Percentiles rank a stretch among this genome's conserved stretches.
Evolutionary conservation across 2,113 vertebrate species (phyloP).

Genomic region (Pongo abelii): DNA sequence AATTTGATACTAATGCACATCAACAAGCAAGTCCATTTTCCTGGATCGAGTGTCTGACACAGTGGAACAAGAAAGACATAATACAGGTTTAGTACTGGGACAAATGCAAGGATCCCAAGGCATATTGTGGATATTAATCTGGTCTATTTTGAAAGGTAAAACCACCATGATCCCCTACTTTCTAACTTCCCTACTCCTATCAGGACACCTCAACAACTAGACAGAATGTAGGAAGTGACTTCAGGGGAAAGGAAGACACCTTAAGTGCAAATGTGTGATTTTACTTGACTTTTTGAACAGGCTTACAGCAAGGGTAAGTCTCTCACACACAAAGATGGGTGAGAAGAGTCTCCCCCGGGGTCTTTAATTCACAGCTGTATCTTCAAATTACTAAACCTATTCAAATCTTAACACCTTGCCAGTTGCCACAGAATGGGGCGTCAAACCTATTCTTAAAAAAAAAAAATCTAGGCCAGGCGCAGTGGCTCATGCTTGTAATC

Average conservation of each 20-base stretch:
- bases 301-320: not conserved
- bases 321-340: not conserved
- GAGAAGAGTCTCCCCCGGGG: not conserved
- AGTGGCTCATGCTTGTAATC: too few relatives aligned
- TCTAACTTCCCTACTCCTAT: slow-evolving; percentile 22
- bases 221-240: not conserved
- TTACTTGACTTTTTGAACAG: slow-evolving; percentile 29
- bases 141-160: slow-evolving; percentile 21
- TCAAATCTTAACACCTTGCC: not conserved
- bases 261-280: slow-evolving; percentile 36
- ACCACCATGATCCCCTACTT: not conserved
- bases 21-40: slow-evolving; percentile 49
- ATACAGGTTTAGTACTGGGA: slow-evolving; percentile 47
- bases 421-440: slow-evolving; percentile 43
- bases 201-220: not conserved
- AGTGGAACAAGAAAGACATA: slow-evolving; percentile 44
- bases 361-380: slow-evolving; percentile 46
- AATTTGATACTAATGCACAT: slow-evolving; percentile 55
- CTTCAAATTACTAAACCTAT: slow-evolving; percentile 3
- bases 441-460: not conserved
- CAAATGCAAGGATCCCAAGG: slow-evolving; percentile 40
- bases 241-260: not conserved
- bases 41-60: slow-evolving; percentile 49
- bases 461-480: too few relatives aligned
- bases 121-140: not conserved